phyloP scores from a whole-genome alignment of 2,113 vertebrate species.

The Oenanthe oenanthe region DNA sequence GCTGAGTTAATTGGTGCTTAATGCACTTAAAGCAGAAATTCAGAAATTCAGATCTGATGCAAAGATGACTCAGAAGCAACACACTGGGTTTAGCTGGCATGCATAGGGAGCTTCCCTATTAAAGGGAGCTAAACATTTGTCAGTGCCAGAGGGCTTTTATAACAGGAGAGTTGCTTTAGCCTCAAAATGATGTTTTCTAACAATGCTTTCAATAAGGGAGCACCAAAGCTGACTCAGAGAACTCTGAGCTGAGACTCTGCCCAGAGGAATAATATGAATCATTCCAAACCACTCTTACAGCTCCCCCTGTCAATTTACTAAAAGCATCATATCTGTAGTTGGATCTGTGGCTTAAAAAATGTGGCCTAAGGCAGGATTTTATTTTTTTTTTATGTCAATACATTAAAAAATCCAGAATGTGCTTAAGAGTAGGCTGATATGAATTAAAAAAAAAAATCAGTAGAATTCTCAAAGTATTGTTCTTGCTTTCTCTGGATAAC shows the following conservation, averaged over 20 bases:
- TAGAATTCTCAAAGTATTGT: background rate
- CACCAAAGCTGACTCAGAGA: conserved; percentile 39
- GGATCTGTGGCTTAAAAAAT: conserved; percentile 40
- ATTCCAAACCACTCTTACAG: background rate
- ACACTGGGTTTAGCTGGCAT: background rate
- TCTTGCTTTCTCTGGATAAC: conserved; percentile 4
- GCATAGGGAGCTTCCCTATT: background rate
- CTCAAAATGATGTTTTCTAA: background rate
- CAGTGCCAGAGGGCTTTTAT: background rate
- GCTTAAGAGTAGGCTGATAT: background rate
- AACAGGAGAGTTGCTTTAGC: background rate
- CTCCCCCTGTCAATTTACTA: conserved; percentile 27
- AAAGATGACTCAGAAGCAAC: background rate
- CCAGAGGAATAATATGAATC: conserved; percentile 42
- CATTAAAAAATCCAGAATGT: background rate
- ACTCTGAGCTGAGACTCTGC: background rate
- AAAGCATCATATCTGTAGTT: conserved; percentile 51
- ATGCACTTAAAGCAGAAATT: background rate
- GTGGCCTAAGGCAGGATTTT: background rate
- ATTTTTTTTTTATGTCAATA: background rate
- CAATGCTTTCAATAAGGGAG: background rate
- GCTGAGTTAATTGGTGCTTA: background rate
- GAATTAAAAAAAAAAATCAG: background rate
- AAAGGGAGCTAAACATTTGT: background rate
- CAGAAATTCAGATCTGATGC: background rate